Conservation (phyloP, 1,140 invertebrate species). For the Mercenaria mercenaria region DNA sequence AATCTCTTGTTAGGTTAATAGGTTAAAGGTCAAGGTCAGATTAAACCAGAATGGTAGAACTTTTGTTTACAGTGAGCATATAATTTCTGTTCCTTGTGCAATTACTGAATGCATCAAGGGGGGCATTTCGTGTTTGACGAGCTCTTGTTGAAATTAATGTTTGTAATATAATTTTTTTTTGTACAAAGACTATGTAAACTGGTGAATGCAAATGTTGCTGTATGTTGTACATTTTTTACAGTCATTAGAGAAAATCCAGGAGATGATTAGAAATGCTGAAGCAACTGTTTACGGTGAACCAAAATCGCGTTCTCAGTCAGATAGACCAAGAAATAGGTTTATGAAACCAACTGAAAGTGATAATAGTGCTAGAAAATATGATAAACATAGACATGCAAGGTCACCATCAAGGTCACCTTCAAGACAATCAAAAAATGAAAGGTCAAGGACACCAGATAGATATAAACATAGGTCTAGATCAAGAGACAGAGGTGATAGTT, state of each 20-base stretch:
- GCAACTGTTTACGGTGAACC: not conserved
- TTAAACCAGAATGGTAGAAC: too few species aligned
- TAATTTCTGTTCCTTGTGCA: too few species aligned
- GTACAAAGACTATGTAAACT: too few species aligned
- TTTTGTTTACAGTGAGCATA: too few species aligned
- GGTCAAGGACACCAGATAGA: slow-evolving; percentile 26
- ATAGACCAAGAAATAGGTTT: slow-evolving; percentile 14
- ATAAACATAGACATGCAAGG: slow-evolving; percentile 9
- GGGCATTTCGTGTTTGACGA: too few species aligned
- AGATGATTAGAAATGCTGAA: slow-evolving; percentile 59
- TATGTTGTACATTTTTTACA: too few species aligned
- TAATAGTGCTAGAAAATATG: not conserved
- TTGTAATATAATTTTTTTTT: too few species aligned
- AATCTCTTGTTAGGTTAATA: too few species aligned
- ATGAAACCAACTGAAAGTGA: slow-evolving; percentile 57
- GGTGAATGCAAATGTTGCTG: too few species aligned
- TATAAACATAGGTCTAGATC: slow-evolving; percentile 28
- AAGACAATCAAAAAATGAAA: not conserved
- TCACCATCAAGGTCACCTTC: slow-evolving; percentile 32
- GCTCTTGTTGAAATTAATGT: too few species aligned
- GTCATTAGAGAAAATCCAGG: slow-evolving; percentile 54
- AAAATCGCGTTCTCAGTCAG: slow-evolving; percentile 28
- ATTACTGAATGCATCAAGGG: too few species aligned
- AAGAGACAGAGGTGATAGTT: slow-evolving; percentile 39
- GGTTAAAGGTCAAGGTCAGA: too few species aligned